Evolutionary conservation across 1,140 invertebrate species (phyloP).

Genomic region (Drosophila kanapiae): DNA sequence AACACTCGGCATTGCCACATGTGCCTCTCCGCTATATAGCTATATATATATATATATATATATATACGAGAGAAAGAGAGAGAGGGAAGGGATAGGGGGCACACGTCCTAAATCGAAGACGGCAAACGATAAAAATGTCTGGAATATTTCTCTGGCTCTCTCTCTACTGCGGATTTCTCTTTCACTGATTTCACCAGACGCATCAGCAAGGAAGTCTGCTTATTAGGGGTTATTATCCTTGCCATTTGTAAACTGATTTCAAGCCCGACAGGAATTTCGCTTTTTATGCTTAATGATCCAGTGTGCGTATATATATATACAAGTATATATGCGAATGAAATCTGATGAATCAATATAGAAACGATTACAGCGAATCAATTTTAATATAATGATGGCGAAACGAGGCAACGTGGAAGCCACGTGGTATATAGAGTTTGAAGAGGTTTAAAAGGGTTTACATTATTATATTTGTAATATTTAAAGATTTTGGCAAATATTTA

Average conservation of each 20-base stretch:
- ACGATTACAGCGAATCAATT: conserved; percentile 11
- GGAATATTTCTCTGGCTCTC: conserved; percentile 67
- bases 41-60: not conserved
- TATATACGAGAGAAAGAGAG: too few species aligned
- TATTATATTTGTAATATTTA: too few species aligned
- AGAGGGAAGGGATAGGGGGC: conserved; percentile 11
- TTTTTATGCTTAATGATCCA: conserved; percentile 57
- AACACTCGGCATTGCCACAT: conserved; percentile 44
- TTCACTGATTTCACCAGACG: conserved; percentile 76
- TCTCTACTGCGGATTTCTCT: conserved; percentile 51
- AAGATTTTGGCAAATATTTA: too few species aligned
- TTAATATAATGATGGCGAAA: not conserved
- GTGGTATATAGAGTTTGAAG: not conserved
- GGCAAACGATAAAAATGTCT: conserved; percentile 85
- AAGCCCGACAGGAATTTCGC: conserved; percentile 46
- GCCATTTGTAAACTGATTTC: conserved; percentile 84
- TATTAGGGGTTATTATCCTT: conserved; percentile 83
- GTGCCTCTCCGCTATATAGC: conserved; percentile 24
- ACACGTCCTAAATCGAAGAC: conserved; percentile 81
- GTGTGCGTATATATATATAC: conserved; percentile 3
- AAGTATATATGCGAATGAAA: conserved; percentile 3
- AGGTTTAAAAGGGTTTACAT: too few species aligned
- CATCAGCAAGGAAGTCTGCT: conserved; percentile 50
- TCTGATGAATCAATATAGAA: conserved; percentile 23
- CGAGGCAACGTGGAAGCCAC: not conserved